A percentile compares a stretch with the other conserved stretches of the same genome.
Conservation (phyloP, 2,113 vertebrate species). For the Dromiciops gliroides region DNA sequence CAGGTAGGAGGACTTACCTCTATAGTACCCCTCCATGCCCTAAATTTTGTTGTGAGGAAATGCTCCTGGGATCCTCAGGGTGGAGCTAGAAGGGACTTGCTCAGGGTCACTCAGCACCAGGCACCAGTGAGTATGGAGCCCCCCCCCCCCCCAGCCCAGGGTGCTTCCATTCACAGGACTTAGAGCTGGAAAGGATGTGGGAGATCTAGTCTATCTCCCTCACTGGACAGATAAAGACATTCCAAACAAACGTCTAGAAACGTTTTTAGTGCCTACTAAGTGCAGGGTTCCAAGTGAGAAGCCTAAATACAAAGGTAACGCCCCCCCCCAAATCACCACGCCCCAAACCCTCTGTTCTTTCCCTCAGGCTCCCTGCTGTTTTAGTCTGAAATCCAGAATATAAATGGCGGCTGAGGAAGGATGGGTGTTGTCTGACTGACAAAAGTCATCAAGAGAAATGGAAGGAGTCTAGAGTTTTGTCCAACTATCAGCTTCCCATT, state of each 20-base stretch:
- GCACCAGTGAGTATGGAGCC: fast-evolving
- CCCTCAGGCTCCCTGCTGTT: background rate
- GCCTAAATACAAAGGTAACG: background rate
- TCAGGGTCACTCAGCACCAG: no score
- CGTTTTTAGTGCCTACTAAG: background rate
- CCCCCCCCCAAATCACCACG: no score
- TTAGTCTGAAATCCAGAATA: background rate
- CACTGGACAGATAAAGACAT: no score
- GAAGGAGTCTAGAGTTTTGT: background rate
- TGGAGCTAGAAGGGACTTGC: no score
- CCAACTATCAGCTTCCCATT: background rate
- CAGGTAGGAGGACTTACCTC: background rate
- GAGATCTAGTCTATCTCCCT: background rate
- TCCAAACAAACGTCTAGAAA: background rate
- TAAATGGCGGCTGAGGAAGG: no score
- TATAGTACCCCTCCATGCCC: background rate
- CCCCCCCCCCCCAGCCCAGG: no score
- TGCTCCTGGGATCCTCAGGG: no score
- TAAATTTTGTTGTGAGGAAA: no score
- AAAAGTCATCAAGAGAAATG: background rate
- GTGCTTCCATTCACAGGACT: no score
- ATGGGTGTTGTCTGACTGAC: no score
- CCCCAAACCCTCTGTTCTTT: background rate
- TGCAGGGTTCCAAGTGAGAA: background rate
- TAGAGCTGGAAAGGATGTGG: no score